Evolutionary conservation across 2,113 vertebrate species (phyloP), one percentile per base, ranked within the genome.

Genomic region (Leucopsar rothschildi): DNA sequence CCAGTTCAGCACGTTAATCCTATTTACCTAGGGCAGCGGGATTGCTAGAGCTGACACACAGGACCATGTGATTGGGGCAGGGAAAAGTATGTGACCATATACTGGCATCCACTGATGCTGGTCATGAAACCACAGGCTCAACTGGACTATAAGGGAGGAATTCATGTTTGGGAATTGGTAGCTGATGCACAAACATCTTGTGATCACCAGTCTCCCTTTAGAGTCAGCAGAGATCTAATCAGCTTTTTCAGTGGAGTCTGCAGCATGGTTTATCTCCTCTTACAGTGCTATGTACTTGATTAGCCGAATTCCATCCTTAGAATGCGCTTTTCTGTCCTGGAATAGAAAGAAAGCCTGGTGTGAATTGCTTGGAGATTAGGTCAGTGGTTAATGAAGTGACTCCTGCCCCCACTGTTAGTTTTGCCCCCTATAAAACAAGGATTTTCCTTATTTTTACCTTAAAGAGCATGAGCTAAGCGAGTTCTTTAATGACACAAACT

Each of bases 221-320:
- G 83, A 95, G 72, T 63, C 88, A 90, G 69, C 21, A 19, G 53
- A 93, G 86, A 94, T 94, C 72, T 96, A 93, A 96, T 96, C 82
- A 92, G 72, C 76, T 88, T 92, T 78, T 72, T 78, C 76, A 40
- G 64, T 17, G 49, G 64, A 93, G 86, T 49, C 82, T 92, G 77
- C 88, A 78, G 27, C 11, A 4, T 71, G 52, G n/a, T 88, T 94
- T 92, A 91, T 95, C 91, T 95, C 82, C 71, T 92, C 60, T 69
- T 78, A 23, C n/a, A 53, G 59, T 69, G 55, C 19, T 31, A 4
- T 42, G 66, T 65, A 59, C 35, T 94, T 94, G 64, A 81, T 95
- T 53, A 88, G 86, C 84, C 84, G 71, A 86, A 86, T 83, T 44
- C 64, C 72, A 52, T 70, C 86, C 69, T 92, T 56, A 37, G 55